A percentile compares a stretch with the other conserved stretches of the same genome.
These are phyloP conservation scores for Xyliphius kryptos DNA, from an alignment of 2,113 vertebrate genomes.

Conservation along the genomic window DNA sequence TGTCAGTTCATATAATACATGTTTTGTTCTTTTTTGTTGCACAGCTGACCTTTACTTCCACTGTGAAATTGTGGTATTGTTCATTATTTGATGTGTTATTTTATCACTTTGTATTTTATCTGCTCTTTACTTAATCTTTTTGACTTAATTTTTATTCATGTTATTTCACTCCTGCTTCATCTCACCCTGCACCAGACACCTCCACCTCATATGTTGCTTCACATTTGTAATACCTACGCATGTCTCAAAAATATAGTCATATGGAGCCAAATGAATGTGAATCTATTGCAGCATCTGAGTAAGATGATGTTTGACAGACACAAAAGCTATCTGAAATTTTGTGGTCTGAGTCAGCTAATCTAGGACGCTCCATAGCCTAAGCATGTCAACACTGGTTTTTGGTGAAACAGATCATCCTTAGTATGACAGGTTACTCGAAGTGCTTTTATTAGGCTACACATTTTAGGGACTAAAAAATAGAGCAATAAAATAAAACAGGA, in stretches of 20 bases:
- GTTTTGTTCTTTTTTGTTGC: slow-evolving; percentile 10
- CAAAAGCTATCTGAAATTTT: slow-evolving; percentile 24
- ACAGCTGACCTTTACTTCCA: slow-evolving; percentile 2
- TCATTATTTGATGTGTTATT: slow-evolving; percentile 28
- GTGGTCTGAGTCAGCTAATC: slow-evolving; percentile 24
- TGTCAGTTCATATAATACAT: background rate
- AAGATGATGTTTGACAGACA: slow-evolving; percentile 25
- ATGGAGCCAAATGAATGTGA: slow-evolving; percentile 27
- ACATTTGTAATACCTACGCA: background rate
- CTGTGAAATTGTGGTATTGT: slow-evolving; percentile 11
- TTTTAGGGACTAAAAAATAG: background rate
- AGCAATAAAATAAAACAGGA: background rate
- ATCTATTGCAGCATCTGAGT: slow-evolving; percentile 27
- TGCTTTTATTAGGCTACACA: background rate
- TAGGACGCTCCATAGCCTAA: slow-evolving; percentile 13
- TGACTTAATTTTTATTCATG: slow-evolving; percentile 25
- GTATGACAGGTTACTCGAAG: slow-evolving; percentile 17
- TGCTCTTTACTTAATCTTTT: slow-evolving; percentile 12
- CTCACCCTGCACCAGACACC: slow-evolving; percentile 4
- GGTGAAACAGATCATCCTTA: slow-evolving; percentile 27
- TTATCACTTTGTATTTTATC: slow-evolving; percentile 17
- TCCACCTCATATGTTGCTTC: slow-evolving; percentile 5
- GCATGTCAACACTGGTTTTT: slow-evolving; percentile 27
- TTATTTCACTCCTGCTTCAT: slow-evolving; percentile 5
- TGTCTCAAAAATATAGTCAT: slow-evolving; percentile 3